Evolutionary conservation across 2,113 vertebrate species (phyloP).

Genomic region (Centropus bengalensis): DNA sequence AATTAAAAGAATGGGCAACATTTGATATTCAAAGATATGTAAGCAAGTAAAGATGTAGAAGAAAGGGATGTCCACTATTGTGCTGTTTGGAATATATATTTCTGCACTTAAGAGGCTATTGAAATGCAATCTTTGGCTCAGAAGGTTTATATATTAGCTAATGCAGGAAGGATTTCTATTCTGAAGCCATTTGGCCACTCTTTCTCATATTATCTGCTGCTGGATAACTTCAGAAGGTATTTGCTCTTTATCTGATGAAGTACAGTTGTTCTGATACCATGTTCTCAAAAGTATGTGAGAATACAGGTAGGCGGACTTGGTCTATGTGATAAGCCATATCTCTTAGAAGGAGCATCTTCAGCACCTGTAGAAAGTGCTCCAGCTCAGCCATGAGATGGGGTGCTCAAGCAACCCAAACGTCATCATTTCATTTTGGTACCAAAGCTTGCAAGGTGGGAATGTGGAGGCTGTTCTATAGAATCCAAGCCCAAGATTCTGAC

Average conservation of each 20-base stretch:
- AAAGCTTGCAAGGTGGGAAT: not conserved
- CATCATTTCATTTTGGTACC: not conserved
- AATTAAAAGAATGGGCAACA: not conserved
- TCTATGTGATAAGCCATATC: not conserved
- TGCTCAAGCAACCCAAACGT: not conserved
- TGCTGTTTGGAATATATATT: not conserved
- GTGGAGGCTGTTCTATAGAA: not conserved
- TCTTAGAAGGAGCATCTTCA: not conserved
- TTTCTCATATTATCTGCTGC: not conserved
- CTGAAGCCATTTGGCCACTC: not conserved
- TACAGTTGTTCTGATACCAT: not conserved
- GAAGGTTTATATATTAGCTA: not conserved
- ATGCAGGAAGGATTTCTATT: not conserved
- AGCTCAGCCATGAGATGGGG: not conserved
- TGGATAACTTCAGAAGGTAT: not conserved
- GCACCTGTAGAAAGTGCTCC: not conserved
- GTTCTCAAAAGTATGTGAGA: not conserved
- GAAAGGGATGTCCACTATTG: not conserved
- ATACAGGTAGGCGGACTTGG: not conserved
- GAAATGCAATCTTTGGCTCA: not conserved
- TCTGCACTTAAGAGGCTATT: not conserved
- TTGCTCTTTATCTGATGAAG: not conserved
- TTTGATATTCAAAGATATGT: not conserved
- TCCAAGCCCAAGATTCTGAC: not conserved
- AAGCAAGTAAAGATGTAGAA: not conserved